Conservation (phyloP, 1,140 invertebrate species). For the Lordiphosa stackelbergi region DNA sequence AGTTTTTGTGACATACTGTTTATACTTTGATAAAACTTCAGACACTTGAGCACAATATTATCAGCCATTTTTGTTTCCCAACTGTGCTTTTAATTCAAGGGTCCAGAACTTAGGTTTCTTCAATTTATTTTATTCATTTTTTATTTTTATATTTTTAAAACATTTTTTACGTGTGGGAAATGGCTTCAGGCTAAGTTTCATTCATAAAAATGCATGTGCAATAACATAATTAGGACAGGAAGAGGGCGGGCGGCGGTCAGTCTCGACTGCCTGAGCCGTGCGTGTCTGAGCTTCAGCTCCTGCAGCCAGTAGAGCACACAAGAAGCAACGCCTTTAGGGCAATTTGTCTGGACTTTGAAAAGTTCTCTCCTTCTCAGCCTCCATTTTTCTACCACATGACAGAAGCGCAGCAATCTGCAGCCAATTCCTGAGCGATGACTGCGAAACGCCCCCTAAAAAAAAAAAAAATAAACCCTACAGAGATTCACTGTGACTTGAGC, state of each 20-base stretch:
- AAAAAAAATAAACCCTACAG: slow-evolving; percentile 4
- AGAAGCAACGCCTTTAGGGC: slow-evolving; percentile 41
- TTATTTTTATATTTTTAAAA: slow-evolving; percentile 12
- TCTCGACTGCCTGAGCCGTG: neutral
- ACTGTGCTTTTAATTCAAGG: slow-evolving; percentile 86
- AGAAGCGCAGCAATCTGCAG: slow-evolving; percentile 49
- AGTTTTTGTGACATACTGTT: too few species aligned
- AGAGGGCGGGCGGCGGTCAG: slow-evolving; percentile 44
- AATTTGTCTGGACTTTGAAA: slow-evolving; percentile 40
- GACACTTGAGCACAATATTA: slow-evolving; percentile 22
- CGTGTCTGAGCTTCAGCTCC: slow-evolving; percentile 11
- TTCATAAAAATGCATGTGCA: slow-evolving; percentile 63
- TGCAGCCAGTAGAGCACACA: slow-evolving; percentile 49
- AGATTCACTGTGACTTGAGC: slow-evolving; percentile 11
- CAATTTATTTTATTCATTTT: slow-evolving; percentile 11
- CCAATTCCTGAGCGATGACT: slow-evolving; percentile 66
- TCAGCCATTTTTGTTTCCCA: slow-evolving; percentile 12
- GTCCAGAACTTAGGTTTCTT: slow-evolving; percentile 84
- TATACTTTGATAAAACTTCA: too few species aligned
- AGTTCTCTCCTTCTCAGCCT: slow-evolving; percentile 3
- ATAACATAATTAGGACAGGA: slow-evolving; percentile 63
- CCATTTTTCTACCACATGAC: slow-evolving; percentile 10
- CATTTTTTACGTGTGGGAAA: slow-evolving; percentile 48
- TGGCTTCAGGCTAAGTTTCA: slow-evolving; percentile 45
- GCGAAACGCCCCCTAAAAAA: slow-evolving; percentile 53